Conservation (phyloP, 2,113 vertebrate species). For the Tachycineta bicolor region DNA sequence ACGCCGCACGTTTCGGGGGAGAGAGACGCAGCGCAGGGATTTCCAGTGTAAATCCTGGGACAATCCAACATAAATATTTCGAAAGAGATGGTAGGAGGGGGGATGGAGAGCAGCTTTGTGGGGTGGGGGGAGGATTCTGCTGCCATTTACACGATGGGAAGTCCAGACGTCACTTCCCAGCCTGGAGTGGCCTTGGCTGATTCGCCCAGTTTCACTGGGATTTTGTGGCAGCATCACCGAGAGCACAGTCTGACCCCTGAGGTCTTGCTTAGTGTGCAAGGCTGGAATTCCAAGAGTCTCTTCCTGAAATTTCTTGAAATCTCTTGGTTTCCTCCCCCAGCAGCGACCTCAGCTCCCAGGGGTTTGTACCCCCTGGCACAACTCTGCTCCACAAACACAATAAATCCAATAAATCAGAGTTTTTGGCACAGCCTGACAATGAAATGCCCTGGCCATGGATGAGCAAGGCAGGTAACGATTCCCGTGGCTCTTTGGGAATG, state of each 20-base stretch:
- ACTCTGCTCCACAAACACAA: neutral
- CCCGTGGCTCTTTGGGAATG: neutral
- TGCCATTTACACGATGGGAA: neutral
- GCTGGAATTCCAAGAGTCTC: neutral
- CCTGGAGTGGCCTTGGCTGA: neutral
- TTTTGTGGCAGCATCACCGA: neutral
- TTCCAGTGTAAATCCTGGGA: conserved; percentile 19
- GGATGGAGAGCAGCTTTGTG: neutral
- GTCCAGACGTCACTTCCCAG: neutral
- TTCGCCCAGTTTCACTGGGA: neutral
- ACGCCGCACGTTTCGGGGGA: neutral
- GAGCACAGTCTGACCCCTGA: neutral
- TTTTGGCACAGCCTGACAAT: neutral
- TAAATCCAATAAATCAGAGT: neutral
- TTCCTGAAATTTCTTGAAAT: neutral
- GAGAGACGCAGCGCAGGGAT: neutral
- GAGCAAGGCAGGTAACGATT: neutral
- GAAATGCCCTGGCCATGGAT: neutral
- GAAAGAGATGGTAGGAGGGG: neutral
- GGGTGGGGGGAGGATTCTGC: neutral
- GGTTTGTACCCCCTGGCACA: neutral
- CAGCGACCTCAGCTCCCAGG: neutral
- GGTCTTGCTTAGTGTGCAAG: neutral
- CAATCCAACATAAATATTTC: conserved; percentile 51
- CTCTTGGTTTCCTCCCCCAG: neutral